phyloP scores from a whole-genome alignment of 2,888 invertebrate species.

The Lasioglossum figueresi region DNA sequence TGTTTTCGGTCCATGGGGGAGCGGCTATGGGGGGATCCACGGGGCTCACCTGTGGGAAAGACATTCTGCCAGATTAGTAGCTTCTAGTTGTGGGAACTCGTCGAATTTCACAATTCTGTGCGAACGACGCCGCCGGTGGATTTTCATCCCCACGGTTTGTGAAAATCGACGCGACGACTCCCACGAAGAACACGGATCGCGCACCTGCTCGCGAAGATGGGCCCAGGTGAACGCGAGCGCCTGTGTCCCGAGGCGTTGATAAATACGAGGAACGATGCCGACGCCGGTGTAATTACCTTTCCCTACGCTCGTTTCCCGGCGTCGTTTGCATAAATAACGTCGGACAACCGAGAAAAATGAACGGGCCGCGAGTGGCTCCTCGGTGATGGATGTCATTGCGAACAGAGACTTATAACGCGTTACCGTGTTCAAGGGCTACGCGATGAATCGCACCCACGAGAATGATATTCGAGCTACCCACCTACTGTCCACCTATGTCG shows the following conservation, averaged over 20 bases:
- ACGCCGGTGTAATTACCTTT: slow-evolving; percentile 31
- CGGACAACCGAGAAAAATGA: slow-evolving; percentile 41
- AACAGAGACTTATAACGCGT: slow-evolving; percentile 67
- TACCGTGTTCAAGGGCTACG: slow-evolving; percentile 58
- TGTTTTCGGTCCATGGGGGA: slow-evolving; percentile 59
- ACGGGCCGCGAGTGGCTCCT: slow-evolving; percentile 55
- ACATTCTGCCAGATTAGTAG: slow-evolving; percentile 18
- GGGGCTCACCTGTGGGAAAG: slow-evolving; percentile 67
- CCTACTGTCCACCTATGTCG: slow-evolving; percentile 70
- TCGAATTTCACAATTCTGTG: slow-evolving; percentile 45
- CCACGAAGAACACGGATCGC: slow-evolving; percentile 40
- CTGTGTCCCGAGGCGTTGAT: slow-evolving; percentile 16
- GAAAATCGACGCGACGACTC: slow-evolving; percentile 38
- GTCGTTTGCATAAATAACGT: slow-evolving; percentile 53
- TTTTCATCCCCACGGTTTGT: slow-evolving; percentile 8
- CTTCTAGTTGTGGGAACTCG: slow-evolving; percentile 57
- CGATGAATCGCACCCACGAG: slow-evolving; percentile 73
- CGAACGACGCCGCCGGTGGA: slow-evolving; percentile 11
- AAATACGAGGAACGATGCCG: slow-evolving; percentile 21
- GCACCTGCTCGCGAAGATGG: slow-evolving; percentile 26
- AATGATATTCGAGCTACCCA: slow-evolving; percentile 69
- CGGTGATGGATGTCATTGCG: slow-evolving; percentile 63
- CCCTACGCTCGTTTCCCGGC: slow-evolving; percentile 15
- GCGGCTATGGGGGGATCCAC: slow-evolving; percentile 43
- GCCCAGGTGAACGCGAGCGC: not conserved